These are phyloP conservation scores for Acleris cristana DNA, from an alignment of 2,888 invertebrate species.

Conservation along the genomic window DNA sequence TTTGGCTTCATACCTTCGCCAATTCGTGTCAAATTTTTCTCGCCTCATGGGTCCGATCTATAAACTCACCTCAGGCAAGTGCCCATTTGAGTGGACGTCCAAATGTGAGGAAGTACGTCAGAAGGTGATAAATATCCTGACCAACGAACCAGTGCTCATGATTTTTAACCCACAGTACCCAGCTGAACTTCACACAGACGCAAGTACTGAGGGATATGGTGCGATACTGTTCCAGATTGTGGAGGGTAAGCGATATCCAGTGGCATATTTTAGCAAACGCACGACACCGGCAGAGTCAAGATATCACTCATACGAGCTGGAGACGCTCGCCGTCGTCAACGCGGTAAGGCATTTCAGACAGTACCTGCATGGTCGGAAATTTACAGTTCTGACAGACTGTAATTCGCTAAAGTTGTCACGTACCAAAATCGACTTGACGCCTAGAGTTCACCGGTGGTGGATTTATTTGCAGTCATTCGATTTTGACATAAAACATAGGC, in stretches of 20 bases:
- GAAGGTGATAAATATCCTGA: neutral
- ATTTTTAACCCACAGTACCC: neutral
- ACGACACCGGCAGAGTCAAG: constrained; percentile 11
- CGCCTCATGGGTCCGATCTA: too few relatives aligned
- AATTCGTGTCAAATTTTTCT: too few relatives aligned
- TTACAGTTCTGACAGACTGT: constrained; percentile 6
- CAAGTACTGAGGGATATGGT: constrained; percentile 8
- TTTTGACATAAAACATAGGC: too few relatives aligned
- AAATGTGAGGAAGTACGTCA: neutral
- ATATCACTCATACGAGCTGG: too few relatives aligned
- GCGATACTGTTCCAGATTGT: constrained; percentile 1
- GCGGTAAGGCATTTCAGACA: constrained; percentile 5
- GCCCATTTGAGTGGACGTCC: neutral
- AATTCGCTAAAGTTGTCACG: neutral
- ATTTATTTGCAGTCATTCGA: constrained; percentile 4
- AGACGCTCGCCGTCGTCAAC: constrained; percentile 10
- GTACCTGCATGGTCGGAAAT: too few relatives aligned
- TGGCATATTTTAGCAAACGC: constrained; percentile 9
- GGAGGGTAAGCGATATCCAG: neutral
- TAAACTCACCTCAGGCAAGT: too few relatives aligned
- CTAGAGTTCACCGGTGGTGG: too few relatives aligned
- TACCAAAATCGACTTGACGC: neutral
- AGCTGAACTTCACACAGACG: constrained; percentile 8
- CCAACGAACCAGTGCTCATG: constrained; percentile 10
- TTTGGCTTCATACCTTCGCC: too few relatives aligned